Evolutionary conservation across 2,888 invertebrate species (phyloP).

Genomic region (Pasiphila rectangulata): DNA sequence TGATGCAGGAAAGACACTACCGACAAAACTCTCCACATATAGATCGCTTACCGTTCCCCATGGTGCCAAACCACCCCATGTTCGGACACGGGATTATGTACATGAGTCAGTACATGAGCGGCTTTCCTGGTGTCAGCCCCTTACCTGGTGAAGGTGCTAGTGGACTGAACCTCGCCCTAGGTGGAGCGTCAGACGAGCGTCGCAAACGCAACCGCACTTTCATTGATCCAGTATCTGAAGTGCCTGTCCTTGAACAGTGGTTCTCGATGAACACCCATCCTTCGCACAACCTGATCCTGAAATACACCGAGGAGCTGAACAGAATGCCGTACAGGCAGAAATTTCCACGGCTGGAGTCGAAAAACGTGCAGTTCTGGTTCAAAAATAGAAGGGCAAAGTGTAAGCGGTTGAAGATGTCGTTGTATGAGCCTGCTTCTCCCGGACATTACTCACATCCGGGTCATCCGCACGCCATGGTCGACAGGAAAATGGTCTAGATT

Average conservation of each 20-base stretch:
- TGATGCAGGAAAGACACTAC: conserved; percentile 68
- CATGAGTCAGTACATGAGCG: conserved; percentile 91
- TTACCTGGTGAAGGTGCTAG: conserved; percentile 81
- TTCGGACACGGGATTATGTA: conserved; percentile 95
- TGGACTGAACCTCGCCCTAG: conserved; percentile 83
- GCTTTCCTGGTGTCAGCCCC: conserved; percentile 76
- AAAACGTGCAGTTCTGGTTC: conserved; percentile 99
- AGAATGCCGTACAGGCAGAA: conserved; percentile 98
- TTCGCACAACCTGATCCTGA: conserved; percentile 97
- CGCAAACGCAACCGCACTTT: conserved; percentile 98
- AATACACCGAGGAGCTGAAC: conserved; percentile 98
- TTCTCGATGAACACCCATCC: conserved; percentile 99
- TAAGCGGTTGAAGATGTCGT: conserved; percentile 95
- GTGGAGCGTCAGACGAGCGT: conserved; percentile 88
- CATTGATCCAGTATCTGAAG: conserved; percentile 99
- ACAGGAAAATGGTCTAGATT: conserved; percentile 68
- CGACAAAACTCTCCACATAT: conserved; percentile 65
- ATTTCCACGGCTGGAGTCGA: conserved; percentile 98
- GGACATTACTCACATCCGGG: conserved; percentile 82
- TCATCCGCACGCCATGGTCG: conserved; percentile 77
- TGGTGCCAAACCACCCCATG: conserved; percentile 91
- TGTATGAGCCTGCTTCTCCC: conserved; percentile 87
- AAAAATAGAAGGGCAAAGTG: conserved; percentile 99
- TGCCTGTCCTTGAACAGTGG: conserved; percentile 96
- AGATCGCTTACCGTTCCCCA: conserved; percentile 84